Evolutionary conservation across 2,797 vertebrate species (phyloP), one percentile per base, ranked within the genome.

Genomic region (Hylomyscus alleni): DNA sequence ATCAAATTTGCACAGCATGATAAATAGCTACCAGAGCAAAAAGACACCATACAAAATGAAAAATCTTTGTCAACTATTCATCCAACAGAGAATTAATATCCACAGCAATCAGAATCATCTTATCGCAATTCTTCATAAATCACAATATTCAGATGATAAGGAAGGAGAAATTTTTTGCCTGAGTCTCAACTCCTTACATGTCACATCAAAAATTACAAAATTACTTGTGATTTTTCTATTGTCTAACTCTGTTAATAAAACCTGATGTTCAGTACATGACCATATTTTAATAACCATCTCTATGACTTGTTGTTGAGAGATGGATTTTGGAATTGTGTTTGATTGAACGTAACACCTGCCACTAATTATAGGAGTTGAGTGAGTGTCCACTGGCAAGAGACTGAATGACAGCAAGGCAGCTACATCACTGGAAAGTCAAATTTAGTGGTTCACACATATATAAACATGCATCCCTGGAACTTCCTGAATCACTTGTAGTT

Each of bases 161-260:
- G 72, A 90, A 88, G 80, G 31, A 72, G 20, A 72, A 93, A 89
- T 37, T 58, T 69, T 26, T 26, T 10, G 62, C 24, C 40, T 67
- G 9, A 47, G 31, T 75, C 20, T 56, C 67, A 93, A 52, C 5
- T 78, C 0, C 8, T 40, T 86, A 34, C 2, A 94, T 90, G 95
- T 96, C 76, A 37, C 75, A 67, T 15, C 0, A 34, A 52, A 22
- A 80, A 96, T 37, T 87, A 67, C 75, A 95, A 56, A 96, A 89
- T 87, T 73, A 77, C 47, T 58, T 12, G 24, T 78, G 24, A 86
- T 94, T 67, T 73, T 91, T 54, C 62, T 72, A 3, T 78, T 87
- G 13, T 80, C 89, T 56, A 83, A 24, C 40, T 94, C 69, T 86
- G 56, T 9, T 82, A 94, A 93, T 93, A 87, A 97, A 94, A 91